Evolutionary conservation across 2,113 vertebrate genomes (phyloP).

Genomic region (Gymnogyps californianus): DNA sequence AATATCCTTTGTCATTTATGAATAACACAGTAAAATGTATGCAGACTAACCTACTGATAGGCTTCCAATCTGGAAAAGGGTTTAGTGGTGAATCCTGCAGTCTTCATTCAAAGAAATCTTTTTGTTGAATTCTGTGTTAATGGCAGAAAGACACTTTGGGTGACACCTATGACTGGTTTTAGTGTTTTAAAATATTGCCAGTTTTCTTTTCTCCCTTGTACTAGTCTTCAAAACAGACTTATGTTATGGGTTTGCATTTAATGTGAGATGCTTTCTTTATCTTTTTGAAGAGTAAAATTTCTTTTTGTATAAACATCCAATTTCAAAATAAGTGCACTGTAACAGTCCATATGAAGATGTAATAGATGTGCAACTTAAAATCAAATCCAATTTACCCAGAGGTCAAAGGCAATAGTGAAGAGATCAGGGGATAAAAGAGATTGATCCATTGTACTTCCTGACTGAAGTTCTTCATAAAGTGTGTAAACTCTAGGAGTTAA

Average conservation of each 20-base stretch:
- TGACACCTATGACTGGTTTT: neutral
- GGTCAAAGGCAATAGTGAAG: neutral
- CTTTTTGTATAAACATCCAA: neutral
- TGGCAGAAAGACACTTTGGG: neutral
- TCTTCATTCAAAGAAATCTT: neutral
- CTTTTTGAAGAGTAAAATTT: neutral
- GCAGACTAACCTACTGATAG: neutral
- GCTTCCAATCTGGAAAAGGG: neutral
- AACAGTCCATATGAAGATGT: neutral
- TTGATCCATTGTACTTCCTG: neutral
- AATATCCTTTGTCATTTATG: neutral
- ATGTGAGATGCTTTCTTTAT: neutral
- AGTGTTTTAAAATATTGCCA: neutral
- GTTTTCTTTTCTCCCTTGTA: neutral
- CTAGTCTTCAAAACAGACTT: neutral
- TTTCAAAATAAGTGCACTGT: neutral
- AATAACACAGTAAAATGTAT: neutral
- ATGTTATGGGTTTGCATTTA: neutral
- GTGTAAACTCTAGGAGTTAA: neutral
- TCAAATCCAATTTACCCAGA: conserved; percentile 46
- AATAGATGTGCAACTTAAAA: conserved; percentile 17
- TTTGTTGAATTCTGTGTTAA: neutral
- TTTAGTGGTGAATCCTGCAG: neutral
- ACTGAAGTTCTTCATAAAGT: neutral
- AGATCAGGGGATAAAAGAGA: neutral